A percentile compares a stretch with the other conserved stretches of the same genome.
These are phyloP conservation scores for Megamerina dolium DNA, from an alignment of 2,888 invertebrate species.

Conservation along the genomic window DNA sequence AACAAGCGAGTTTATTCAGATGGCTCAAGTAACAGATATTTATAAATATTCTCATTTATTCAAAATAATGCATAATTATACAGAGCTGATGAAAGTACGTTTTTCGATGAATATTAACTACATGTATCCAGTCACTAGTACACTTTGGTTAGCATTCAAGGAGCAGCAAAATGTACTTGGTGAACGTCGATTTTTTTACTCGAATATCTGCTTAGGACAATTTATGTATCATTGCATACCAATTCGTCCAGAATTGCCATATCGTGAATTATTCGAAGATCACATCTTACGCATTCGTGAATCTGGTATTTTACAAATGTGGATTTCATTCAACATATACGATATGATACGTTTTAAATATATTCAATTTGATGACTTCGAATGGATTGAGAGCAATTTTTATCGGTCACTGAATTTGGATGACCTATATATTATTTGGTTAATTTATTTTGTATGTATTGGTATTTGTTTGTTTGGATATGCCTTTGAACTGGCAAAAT, in stretches of 20 bases:
- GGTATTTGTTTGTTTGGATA: no score
- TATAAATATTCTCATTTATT: conserved; percentile 5
- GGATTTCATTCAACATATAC: conserved; percentile 10
- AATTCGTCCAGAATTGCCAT: conserved; percentile 8
- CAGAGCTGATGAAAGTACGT: conserved; percentile 9
- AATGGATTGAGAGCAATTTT: neutral
- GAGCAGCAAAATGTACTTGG: conserved; percentile 3
- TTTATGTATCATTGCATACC: conserved; percentile 1
- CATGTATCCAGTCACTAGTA: conserved; percentile 12
- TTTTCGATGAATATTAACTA: conserved; percentile 11
- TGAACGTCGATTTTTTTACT: conserved; percentile 1
- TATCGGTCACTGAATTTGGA: conserved; percentile 1
- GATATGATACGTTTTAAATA: conserved; percentile 10
- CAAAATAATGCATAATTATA: conserved; percentile 9
- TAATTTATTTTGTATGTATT: no score
- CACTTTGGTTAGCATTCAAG: conserved; percentile 10
- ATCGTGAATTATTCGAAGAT: conserved; percentile 13
- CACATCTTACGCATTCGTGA: conserved; percentile 11
- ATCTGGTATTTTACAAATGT: conserved; percentile 5
- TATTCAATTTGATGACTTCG: conserved; percentile 3
- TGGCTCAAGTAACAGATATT: no score
- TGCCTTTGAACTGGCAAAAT: no score
- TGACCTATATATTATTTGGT: no score
- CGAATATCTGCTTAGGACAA: conserved; percentile 5
- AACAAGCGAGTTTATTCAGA: no score